Evolutionary conservation across 2,797 vertebrate genomes (phyloP).

Genomic region (Pagetopsis macropterus): DNA sequence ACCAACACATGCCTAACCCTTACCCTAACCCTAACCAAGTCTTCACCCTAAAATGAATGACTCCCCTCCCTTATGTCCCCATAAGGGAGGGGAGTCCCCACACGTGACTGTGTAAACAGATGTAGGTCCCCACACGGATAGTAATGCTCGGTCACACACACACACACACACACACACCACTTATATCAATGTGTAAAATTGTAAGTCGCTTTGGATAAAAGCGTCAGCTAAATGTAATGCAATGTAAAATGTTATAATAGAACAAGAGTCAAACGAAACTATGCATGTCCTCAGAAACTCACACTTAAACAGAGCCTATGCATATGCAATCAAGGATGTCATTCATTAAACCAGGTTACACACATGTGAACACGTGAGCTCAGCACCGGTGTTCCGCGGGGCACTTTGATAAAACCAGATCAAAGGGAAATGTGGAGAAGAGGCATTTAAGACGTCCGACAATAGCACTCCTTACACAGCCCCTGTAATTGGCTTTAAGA

Average conservation of each 20-base stretch:
- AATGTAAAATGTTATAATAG: slow-evolving; percentile 12
- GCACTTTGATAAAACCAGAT: slow-evolving; percentile 75
- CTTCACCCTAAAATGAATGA: too few relatives aligned
- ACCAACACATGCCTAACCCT: too few relatives aligned
- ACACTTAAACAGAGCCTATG: slow-evolving; percentile 8
- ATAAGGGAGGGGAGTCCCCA: too few relatives aligned
- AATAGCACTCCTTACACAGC: slow-evolving; percentile 56
- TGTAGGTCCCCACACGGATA: too few relatives aligned
- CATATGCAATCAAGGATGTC: slow-evolving; percentile 53
- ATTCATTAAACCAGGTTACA: slow-evolving; percentile 61
- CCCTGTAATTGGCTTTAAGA: slow-evolving; percentile 60
- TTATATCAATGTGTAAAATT: slow-evolving; percentile 2
- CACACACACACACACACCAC: neutral
- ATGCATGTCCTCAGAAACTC: neutral
- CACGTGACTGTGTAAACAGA: too few relatives aligned
- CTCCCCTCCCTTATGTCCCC: too few relatives aligned
- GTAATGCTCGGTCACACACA: too few relatives aligned
- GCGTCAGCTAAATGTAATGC: too few relatives aligned
- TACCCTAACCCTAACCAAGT: too few relatives aligned
- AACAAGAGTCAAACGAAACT: slow-evolving; percentile 13
- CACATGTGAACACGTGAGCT: slow-evolving; percentile 67
- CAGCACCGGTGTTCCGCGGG: slow-evolving; percentile 50
- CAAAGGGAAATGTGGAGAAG: slow-evolving; percentile 63
- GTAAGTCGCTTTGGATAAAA: too few relatives aligned
- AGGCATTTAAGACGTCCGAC: slow-evolving; percentile 68